These are phyloP conservation scores for Bombus cullumanus DNA, from an alignment of 1,140 invertebrate genomes.

Conservation along the genomic window DNA sequence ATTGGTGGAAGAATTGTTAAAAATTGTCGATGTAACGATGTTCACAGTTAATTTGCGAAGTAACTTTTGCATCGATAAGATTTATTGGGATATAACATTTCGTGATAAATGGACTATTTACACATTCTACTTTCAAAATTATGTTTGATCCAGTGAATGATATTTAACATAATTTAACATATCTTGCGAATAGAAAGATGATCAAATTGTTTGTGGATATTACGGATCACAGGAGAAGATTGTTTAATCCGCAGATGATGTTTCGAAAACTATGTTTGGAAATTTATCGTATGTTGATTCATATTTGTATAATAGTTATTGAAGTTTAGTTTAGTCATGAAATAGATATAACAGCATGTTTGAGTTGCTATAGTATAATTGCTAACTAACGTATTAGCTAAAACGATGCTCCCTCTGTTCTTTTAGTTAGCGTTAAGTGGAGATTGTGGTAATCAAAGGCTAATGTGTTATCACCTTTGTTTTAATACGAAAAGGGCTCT, in stretches of 20 bases:
- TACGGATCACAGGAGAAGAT: too few species aligned
- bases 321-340: background rate
- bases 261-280: too few species aligned
- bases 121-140: too few species aligned
- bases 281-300: background rate
- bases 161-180: too few species aligned
- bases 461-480: conserved; percentile 4
- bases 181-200: too few species aligned
- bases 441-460: background rate
- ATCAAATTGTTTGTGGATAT: too few species aligned
- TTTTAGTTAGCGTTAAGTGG: background rate
- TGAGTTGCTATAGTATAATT: background rate
- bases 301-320: background rate
- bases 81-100: too few species aligned
- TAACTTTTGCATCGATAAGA: too few species aligned
- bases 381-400: background rate
- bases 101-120: too few species aligned
- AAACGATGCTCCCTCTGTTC: background rate
- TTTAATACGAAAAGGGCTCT: background rate
- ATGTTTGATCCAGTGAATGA: too few species aligned
- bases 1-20: too few species aligned
- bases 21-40: background rate
- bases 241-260: too few species aligned
- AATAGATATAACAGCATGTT: background rate
- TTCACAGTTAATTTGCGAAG: background rate